Evolutionary conservation across 2,797 vertebrate genomes (phyloP).

Genomic region (Tapirus indicus): DNA sequence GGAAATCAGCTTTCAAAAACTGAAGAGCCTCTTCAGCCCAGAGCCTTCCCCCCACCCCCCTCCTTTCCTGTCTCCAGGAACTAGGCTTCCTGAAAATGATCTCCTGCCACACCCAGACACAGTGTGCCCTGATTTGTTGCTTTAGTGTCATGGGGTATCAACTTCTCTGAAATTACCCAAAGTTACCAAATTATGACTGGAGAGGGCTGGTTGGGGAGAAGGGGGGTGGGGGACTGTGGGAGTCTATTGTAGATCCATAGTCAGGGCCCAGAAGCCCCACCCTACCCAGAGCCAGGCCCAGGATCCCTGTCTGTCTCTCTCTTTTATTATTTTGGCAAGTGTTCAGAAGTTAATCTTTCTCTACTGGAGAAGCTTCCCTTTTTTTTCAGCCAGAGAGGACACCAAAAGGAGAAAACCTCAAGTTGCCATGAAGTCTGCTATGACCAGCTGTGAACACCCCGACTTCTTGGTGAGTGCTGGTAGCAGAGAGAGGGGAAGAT

Average conservation of each 20-base stretch:
- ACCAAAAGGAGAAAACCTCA: neutral
- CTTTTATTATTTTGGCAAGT: neutral
- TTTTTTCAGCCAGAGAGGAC: neutral
- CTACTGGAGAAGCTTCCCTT: rapidly evolving
- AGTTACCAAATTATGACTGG: neutral
- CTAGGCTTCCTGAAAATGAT: neutral
- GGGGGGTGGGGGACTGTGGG: too few species aligned
- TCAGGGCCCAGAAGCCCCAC: neutral
- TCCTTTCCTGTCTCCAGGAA: neutral
- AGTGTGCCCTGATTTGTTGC: neutral
- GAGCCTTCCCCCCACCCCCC: neutral
- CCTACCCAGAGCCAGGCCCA: neutral
- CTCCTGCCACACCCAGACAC: neutral
- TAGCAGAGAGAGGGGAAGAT: rapidly evolving
- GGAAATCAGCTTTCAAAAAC: neutral
- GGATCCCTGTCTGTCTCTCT: neutral
- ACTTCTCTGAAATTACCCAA: neutral
- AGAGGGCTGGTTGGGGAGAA: too few species aligned
- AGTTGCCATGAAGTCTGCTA: neutral
- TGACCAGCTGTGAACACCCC: neutral
- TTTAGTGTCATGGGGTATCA: neutral
- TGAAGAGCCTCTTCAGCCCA: neutral
- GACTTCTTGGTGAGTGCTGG: constrained; percentile 56
- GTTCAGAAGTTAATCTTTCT: neutral
- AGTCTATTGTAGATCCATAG: rapidly evolving